Base-by-base conservation (phyloP, 2,113 vertebrate species). In the Rhegmatorhina hoffmannsi region DNA sequence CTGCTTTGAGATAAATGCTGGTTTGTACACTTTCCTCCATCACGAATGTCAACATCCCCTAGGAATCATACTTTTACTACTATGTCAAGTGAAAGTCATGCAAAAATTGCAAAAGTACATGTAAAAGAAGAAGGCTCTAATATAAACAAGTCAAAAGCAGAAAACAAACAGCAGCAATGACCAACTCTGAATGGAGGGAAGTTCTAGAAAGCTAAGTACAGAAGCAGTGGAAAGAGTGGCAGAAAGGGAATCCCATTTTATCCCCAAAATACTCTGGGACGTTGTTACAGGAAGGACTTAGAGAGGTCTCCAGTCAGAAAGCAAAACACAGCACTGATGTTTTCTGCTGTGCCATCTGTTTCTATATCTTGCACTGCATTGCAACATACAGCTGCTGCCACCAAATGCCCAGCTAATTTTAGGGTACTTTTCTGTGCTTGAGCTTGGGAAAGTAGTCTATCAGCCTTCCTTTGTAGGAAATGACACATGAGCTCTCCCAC, bases 331-430 rank as follows among this genome's bases (percentile, higher is more conserved):
- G 67, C 25, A 75, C 34, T 29, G 43, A 0, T 44, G 55, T 85
- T 92, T 93, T 87, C 56, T 93, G 24, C 64, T 33, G 31, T 43
- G 72, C 79, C 94, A 94, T 86, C 94, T 96, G 95, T 93, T 92
- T 88, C 72, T 74, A 11, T 28, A 13, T 92, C 62, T 77, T 60
- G 38, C 68, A 70, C 15, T 19, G 31, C 56, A 81, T 50, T 88
- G 56, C 79, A 72, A 60, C 56, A 9, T 92, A 85, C 95, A 96
- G 94, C 90, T 96, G 95, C 94, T 94, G 64, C 68, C 90, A 83
- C 92, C 90, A 97, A 97, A 93, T 91, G 85, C 79, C 90, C 72
- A 36, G 89, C 87, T 96, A 94, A 96, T 96, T 97, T 96, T 95
- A 95, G 93, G 87, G 53, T 88, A 34, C 52, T 88, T 63, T 56